A percentile compares a stretch with the other conserved stretches of the same genome.
Conservation (phyloP, 1,140 invertebrate species). For the Coenobita brevimanus region DNA sequence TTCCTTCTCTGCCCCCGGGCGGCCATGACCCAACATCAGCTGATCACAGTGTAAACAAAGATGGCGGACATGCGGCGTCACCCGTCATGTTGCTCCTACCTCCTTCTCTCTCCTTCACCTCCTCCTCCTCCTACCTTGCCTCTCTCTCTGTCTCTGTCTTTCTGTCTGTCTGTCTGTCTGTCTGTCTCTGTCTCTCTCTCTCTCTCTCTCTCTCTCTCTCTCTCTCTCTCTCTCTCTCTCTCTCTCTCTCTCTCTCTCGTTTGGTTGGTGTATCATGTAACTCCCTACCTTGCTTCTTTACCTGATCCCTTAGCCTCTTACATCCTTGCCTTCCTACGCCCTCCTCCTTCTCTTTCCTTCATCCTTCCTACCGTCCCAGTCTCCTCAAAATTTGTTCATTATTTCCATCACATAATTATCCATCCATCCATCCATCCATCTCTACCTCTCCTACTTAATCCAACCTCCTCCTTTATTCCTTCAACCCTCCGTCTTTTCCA, state of each 20-base stretch:
- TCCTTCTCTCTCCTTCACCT: no score
- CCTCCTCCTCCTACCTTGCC: no score
- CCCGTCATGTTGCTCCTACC: no score
- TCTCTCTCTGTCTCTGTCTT: no score
- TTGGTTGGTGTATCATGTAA: not conserved
- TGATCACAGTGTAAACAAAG: no score
- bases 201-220: constrained; percentile 2
- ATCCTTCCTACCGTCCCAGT: not conserved
- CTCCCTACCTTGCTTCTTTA: not conserved
- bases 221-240: constrained; percentile 5
- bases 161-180: not conserved
- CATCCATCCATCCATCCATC: no score
- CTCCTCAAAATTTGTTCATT: not conserved
- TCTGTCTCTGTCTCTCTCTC: not conserved
- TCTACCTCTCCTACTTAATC: not conserved
- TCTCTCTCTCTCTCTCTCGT: constrained; percentile 8
- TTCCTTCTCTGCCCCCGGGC: no score
- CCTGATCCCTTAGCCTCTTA: not conserved
- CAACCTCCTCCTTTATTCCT: not conserved
- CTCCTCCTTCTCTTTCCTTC: not conserved
- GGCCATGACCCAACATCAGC: no score
- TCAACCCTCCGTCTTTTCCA: not conserved
- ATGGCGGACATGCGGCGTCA: no score
- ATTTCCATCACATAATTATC: no score
- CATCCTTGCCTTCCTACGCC: not conserved